phyloP scores from a whole-genome alignment of 2,113 vertebrate genomes.

The Papio anubis region DNA sequence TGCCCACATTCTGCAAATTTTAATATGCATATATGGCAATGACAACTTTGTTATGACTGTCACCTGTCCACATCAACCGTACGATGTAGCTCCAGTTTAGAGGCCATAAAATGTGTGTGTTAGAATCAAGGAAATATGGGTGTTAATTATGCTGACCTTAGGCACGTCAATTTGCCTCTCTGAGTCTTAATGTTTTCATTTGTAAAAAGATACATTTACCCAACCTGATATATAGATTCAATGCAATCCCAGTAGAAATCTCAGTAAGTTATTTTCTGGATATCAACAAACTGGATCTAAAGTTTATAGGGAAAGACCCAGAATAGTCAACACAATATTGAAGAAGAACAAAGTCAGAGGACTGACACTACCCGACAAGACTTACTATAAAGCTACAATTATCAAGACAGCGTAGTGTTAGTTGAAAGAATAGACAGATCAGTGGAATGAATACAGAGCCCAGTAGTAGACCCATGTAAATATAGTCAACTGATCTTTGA shows the following conservation, averaged over 20 bases:
- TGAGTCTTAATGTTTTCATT: background rate
- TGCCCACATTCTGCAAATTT: background rate
- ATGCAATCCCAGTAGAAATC: too few species aligned
- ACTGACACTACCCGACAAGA: background rate
- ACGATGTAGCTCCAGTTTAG: background rate
- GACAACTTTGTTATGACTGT: background rate
- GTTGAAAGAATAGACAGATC: background rate
- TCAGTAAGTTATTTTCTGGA: background rate
- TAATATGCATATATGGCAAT: accelerated
- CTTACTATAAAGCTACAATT: background rate
- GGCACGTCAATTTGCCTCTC: background rate
- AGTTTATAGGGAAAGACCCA: background rate
- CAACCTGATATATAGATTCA: background rate
- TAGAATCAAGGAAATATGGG: background rate
- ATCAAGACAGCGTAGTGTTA: background rate
- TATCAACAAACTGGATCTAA: background rate
- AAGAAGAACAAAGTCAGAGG: background rate
- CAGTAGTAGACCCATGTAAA: background rate
- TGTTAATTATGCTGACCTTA: background rate
- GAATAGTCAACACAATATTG: background rate
- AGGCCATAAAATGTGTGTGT: too few species aligned
- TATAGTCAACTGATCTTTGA: background rate
- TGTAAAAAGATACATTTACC: background rate
- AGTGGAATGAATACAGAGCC: background rate
- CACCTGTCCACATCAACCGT: background rate